A percentile compares a stretch with the other conserved stretches of the same genome.
phyloP scores from a whole-genome alignment of 2,888 invertebrate species.

The Subacronicta megacephala region DNA sequence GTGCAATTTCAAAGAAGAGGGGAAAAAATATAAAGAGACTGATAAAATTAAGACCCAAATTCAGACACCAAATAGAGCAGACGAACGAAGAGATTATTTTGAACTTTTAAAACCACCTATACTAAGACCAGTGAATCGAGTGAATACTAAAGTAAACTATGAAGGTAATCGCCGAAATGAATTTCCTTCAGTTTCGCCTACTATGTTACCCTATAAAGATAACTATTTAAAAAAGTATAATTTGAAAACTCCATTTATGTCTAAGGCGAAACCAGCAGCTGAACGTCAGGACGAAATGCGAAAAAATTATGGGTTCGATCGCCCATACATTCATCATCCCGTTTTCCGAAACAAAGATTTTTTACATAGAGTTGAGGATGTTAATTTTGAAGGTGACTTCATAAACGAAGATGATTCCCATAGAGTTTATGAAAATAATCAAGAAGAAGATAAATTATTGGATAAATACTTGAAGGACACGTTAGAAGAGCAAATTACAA shows the following conservation, averaged over 20 bases:
- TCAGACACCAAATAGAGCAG: constrained; percentile 7
- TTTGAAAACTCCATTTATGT: constrained; percentile 20
- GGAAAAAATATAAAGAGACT: neutral
- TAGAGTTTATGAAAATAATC: constrained; percentile 23
- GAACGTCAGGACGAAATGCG: constrained; percentile 6
- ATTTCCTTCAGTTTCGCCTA: constrained; percentile 1
- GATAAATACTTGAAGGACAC: constrained; percentile 50
- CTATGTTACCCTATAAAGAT: constrained; percentile 12
- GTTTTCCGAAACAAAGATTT: constrained; percentile 15
- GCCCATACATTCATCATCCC: constrained; percentile 10
- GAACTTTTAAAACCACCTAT: constrained; percentile 62
- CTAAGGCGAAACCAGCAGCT: constrained; percentile 11
- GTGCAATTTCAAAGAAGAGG: constrained; percentile 19
- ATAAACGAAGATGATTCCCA: constrained; percentile 19
- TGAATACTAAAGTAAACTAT: constrained; percentile 16
- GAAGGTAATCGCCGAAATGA: constrained; percentile 7
- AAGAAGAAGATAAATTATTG: constrained; percentile 47
- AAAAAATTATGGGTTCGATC: constrained; percentile 32
- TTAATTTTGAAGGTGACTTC: constrained; percentile 19
- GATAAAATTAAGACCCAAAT: neutral
- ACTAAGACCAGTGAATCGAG: constrained; percentile 20
- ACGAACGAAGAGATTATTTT: constrained; percentile 50
- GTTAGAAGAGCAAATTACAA: constrained; percentile 32
- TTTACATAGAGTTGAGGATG: constrained; percentile 12
- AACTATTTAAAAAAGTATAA: constrained; percentile 14